Conservation (phyloP, 2,113 vertebrate species). For the Oncorhynchus mykiss region DNA sequence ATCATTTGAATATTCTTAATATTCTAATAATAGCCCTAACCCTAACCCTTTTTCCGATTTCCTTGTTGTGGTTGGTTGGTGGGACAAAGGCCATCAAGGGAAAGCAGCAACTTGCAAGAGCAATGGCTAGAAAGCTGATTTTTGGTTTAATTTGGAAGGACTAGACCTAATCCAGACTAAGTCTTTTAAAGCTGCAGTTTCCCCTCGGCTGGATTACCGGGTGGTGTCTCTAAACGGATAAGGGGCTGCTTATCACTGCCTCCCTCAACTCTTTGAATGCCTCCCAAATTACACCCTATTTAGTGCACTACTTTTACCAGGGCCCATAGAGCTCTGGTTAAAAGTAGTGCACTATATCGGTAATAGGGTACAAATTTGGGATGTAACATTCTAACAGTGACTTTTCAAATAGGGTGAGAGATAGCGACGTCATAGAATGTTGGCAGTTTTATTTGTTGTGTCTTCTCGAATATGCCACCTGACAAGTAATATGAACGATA, state of each 20-base stretch:
- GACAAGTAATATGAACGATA: slow-evolving; percentile 66
- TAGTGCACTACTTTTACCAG: no score
- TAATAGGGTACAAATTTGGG: no score
- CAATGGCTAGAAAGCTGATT: slow-evolving; percentile 74
- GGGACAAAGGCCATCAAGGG: slow-evolving; percentile 57
- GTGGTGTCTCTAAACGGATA: slow-evolving; percentile 79
- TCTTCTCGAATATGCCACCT: slow-evolving; percentile 59
- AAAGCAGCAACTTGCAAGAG: slow-evolving; percentile 72
- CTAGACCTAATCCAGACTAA: slow-evolving; percentile 80
- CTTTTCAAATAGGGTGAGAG: slow-evolving; percentile 58
- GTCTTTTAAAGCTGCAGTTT: slow-evolving; percentile 73
- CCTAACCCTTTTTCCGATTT: slow-evolving; percentile 29
- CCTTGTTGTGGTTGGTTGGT: slow-evolving; percentile 50
- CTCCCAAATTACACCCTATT: no score
- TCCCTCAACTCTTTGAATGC: slow-evolving; percentile 62
- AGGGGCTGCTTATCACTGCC: slow-evolving; percentile 73
- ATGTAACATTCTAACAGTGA: slow-evolving; percentile 26
- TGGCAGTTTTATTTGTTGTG: slow-evolving; percentile 44
- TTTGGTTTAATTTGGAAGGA: slow-evolving; percentile 81
- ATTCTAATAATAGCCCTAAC: slow-evolving; percentile 66
- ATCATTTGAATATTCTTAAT: neutral
- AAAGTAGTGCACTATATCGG: no score
- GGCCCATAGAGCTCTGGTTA: no score
- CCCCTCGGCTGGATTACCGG: slow-evolving; percentile 69
- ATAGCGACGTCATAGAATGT: slow-evolving; percentile 41